A percentile compares a stretch with the other conserved stretches of the same genome.
phyloP scores from a whole-genome alignment of 1,140 invertebrate genomes.

The Scaptomyza pallida region DNA sequence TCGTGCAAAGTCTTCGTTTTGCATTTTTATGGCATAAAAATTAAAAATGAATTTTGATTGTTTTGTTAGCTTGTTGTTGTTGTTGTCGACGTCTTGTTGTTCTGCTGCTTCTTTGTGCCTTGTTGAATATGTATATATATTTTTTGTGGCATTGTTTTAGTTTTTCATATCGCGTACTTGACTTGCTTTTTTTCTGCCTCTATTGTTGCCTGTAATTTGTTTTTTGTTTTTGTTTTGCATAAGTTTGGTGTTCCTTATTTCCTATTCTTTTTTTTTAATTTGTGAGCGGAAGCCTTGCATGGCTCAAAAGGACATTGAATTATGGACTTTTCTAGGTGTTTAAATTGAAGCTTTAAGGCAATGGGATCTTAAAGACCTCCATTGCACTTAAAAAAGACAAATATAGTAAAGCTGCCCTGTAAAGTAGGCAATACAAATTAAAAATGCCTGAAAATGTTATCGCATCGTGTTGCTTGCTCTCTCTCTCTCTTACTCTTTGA shows the following conservation, averaged over 20 bases:
- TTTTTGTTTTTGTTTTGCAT: slow-evolving; percentile 45
- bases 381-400: neutral
- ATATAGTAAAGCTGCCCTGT: neutral
- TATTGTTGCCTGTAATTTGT: slow-evolving; percentile 62
- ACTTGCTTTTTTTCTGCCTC: slow-evolving; percentile 38
- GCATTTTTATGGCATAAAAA: slow-evolving; percentile 82
- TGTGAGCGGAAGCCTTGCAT: slow-evolving; percentile 69
- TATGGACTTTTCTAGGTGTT: slow-evolving; percentile 20
- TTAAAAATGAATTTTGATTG: slow-evolving; percentile 83
- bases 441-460: too few relatives aligned
- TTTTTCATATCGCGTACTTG: slow-evolving; percentile 74
- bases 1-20: slow-evolving; percentile 61
- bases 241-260: slow-evolving; percentile 49
- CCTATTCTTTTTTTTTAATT: too few relatives aligned
- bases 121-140: slow-evolving; percentile 20
- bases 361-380: slow-evolving; percentile 1
- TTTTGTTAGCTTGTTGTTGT: slow-evolving; percentile 60
- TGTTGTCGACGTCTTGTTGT: slow-evolving; percentile 20
- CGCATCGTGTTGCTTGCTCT: too few relatives aligned
- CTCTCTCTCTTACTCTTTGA: too few relatives aligned
- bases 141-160: slow-evolving; percentile 77
- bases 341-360: slow-evolving; percentile 3
- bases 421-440: slow-evolving; percentile 23
- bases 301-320: slow-evolving; percentile 69
- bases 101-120: slow-evolving; percentile 13